Evolutionary conservation across 2,113 vertebrate species (phyloP).

Genomic region (Nestor notabilis): DNA sequence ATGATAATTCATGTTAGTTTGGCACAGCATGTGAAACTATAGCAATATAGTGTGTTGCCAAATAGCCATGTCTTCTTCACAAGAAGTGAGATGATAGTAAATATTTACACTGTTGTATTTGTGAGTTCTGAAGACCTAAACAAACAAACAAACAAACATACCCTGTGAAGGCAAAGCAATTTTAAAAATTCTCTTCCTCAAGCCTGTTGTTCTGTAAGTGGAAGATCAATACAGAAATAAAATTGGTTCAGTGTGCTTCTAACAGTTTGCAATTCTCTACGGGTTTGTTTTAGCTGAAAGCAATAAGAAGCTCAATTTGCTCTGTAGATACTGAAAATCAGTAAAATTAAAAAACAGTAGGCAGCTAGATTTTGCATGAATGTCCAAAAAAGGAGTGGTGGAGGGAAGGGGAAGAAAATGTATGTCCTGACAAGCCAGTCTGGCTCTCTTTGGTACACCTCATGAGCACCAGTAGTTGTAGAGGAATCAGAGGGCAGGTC

Average conservation of each 20-base stretch:
- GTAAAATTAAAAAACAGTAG: neutral
- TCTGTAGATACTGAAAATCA: neutral
- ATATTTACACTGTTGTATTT: neutral
- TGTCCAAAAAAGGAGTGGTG: neutral
- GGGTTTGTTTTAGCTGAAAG: neutral
- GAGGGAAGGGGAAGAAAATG: neutral
- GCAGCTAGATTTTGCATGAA: neutral
- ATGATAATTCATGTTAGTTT: neutral
- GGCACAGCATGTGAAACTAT: neutral
- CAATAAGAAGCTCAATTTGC: neutral
- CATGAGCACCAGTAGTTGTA: neutral
- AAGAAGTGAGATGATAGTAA: neutral
- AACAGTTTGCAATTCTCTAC: neutral
- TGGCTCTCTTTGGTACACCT: neutral
- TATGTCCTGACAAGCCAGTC: neutral
- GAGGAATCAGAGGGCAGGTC: neutral
- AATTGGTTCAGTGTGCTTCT: neutral
- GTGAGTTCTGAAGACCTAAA: neutral
- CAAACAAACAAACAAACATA: neutral
- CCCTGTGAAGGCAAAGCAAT: neutral
- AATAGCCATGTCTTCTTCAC: neutral
- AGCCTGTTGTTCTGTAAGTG: neutral
- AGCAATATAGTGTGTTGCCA: neutral
- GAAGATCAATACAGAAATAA: conserved; percentile 21
- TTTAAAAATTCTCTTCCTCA: neutral